Evolutionary conservation across 2,797 vertebrate genomes (phyloP), one percentile per base, ranked within the genome.

Genomic region (Parauchenoglanis punctatus): DNA sequence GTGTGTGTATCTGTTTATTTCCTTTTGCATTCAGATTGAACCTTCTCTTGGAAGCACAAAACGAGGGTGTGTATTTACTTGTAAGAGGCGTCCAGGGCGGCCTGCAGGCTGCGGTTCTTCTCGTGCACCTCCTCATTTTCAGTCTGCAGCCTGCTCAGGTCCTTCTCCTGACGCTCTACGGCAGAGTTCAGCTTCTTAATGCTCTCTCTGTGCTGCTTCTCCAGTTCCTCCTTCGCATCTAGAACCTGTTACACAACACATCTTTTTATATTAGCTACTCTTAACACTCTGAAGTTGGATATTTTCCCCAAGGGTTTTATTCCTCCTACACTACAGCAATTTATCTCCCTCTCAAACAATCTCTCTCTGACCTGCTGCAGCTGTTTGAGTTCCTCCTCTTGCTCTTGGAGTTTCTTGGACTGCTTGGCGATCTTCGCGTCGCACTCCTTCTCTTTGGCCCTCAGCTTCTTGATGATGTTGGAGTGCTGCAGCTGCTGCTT

Each of bases 401-500:
- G 92, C 83, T 99, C 98, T 87, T 96, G 97, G 72, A 97, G 94
- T 93, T 97, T 98, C 93, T 95, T 99, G 93, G 89, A 96, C 86
- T 98, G 97, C 89, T 98, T 99, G 88, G 87, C 73, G 86, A 96
- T 94, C 86, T 75, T 93, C 44, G 92, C 90, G 87, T 99, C 98
- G 59, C 94, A 97, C 83, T 99, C 98, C 92, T 97, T 99, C 90
- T 99, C 99, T 91, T 99, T 99, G 73, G 93, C 93, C 93, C 99
- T 97, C 93, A 99, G 94, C 93, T 99, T 99, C 95, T 99, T 99
- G 94, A 99, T 99, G 90, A 98, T 97, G 94, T 97, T 99, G 90
- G 97, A 98, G 93, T 98, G 99, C 88, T 99, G 97, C 56, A 99
- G 94, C 91, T 99, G 99, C 91, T 99, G 98, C 92, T 99, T 99